Evolutionary conservation across 2,113 vertebrate species (phyloP).

Genomic region (Mobula birostris): DNA sequence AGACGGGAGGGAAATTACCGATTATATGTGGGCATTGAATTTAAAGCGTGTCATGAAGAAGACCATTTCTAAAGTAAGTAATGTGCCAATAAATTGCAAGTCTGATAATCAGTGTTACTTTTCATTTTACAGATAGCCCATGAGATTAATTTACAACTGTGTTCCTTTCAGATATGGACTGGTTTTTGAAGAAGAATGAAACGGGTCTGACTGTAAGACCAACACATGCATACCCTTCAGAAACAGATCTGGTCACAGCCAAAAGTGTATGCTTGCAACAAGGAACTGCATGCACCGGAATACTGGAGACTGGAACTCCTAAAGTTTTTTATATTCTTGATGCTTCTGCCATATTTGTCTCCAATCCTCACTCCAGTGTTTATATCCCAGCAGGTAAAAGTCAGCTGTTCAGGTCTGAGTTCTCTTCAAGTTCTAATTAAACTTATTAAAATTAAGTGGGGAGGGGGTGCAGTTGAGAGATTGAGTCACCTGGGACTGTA

Average conservation of each 20-base stretch:
- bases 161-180: conserved; percentile 20
- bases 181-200: not conserved
- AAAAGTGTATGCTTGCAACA: not conserved
- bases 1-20: not conserved
- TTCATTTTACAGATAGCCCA: not conserved
- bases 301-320: not conserved
- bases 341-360: not conserved
- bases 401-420: not conserved
- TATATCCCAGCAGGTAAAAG: not conserved
- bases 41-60: not conserved
- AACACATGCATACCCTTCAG: not conserved
- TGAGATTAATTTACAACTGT: not conserved
- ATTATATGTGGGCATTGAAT: not conserved
- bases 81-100: not conserved
- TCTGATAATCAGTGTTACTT: not conserved
- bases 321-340: not conserved
- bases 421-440: not conserved
- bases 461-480: not conserved
- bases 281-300: not conserved
- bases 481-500: too few species aligned
- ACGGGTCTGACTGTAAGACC: not conserved
- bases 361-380: too few species aligned
- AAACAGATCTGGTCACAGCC: not conserved
- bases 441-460: not conserved
- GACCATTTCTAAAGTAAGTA: not conserved